Evolutionary conservation across 2,113 vertebrate genomes (phyloP).

Genomic region (Strix aluco): DNA sequence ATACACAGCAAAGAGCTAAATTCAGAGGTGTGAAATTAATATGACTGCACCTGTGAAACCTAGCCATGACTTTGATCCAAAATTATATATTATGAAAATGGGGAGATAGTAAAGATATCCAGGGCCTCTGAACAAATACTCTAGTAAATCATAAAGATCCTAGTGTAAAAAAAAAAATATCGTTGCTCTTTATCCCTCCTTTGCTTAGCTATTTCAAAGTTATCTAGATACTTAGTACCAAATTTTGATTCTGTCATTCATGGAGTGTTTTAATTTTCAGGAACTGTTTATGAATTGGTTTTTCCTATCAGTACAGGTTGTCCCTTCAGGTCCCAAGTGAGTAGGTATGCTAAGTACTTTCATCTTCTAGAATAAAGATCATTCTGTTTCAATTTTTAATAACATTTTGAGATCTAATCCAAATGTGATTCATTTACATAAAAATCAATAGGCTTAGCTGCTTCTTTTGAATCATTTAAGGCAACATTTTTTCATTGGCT

Average conservation of each 20-base stretch:
- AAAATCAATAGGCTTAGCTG: slow-evolving; percentile 29
- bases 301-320: neutral
- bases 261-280: neutral
- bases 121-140: neutral
- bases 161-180: neutral
- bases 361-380: neutral
- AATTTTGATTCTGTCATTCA: neutral
- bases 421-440: neutral
- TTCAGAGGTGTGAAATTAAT: slow-evolving; percentile 55
- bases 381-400: slow-evolving; percentile 47
- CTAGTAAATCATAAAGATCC: neutral
- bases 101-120: neutral
- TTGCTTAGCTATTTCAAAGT: neutral
- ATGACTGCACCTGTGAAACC: slow-evolving; percentile 24
- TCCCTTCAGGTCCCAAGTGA: neutral
- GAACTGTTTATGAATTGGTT: neutral
- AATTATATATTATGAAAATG: neutral
- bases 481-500: neutral
- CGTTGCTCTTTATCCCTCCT: neutral
- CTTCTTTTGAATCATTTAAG: slow-evolving; percentile 29
- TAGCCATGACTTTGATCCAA: slow-evolving; percentile 18
- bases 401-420: slow-evolving; percentile 22
- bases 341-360: neutral
- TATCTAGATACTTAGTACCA: neutral
- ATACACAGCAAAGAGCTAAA: slow-evolving; percentile 37